Base-by-base conservation (phyloP, 1,140 invertebrate species). In the Holotrichia oblita region DNA sequence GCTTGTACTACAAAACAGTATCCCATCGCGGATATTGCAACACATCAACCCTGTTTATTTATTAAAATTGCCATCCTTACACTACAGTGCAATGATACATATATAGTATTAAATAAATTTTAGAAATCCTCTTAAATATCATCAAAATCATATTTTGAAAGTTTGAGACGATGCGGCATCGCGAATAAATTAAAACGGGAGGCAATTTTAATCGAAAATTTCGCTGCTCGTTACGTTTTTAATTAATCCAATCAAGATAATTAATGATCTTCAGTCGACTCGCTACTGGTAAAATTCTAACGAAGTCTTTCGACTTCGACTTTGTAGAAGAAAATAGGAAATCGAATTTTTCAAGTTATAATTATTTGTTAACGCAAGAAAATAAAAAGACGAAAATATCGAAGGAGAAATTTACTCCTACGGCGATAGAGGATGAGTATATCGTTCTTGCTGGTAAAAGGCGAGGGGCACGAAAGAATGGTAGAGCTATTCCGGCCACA, bases 241-340 rank as follows among this genome's bases (percentile, higher is more conserved):
- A 64, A 64, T 64, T 64, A 64, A 64, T 64, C 61, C 61, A 64
- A 64, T 64, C 61, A 64, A 27, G 61, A 64, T 64, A 64, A 64
- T 64, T 64, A 64, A 64, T 64, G 61, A 64, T 64, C 61, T 27
- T 22, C 61, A 14, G 17, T 27, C n/a, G n/a, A n/a, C n/a, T n/a
- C n/a, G n/a, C 61, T 27, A 27, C 61, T 17, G 9, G 20, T 27
- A 64, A 64, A 24, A 24, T 64, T 64, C n/a, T 27, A 64, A 48
- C 44, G 44, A 48, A 64, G 61, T 64, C 61, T n/a, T n/a, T n/a
- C n/a, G n/a, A n/a, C 61, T 64, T 64, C 22, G 61, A 64, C 9
- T 64, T 20, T 27, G 61, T 6, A 20, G 61, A 17, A 27, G 17
- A 17, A 6, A 22, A 9, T 8, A 64, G 61, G 24, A 64, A 64